phyloP scores from a whole-genome alignment of 2,113 vertebrate species.

The Zosterops hypoxanthus region DNA sequence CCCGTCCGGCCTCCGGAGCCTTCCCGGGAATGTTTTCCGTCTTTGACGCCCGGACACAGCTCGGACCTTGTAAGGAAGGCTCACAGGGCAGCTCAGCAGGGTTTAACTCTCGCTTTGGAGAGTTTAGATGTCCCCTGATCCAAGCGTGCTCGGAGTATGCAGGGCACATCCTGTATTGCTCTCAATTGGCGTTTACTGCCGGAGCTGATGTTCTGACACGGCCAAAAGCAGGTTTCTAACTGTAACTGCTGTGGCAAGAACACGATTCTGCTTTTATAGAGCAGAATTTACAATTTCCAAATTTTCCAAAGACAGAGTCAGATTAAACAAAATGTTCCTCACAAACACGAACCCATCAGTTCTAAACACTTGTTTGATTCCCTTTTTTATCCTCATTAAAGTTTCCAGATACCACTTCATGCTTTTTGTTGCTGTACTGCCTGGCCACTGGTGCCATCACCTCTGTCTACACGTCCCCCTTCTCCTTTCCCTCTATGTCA shows the following conservation, averaged over 20 bases:
- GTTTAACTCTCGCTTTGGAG: background rate
- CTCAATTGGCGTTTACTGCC: background rate
- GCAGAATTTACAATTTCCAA: background rate
- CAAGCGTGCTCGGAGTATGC: background rate
- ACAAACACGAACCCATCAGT: background rate
- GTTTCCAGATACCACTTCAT: background rate
- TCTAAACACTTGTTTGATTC: background rate
- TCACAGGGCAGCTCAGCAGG: background rate
- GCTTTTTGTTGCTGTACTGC: background rate
- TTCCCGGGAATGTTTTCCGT: rapidly evolving
- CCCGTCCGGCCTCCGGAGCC: rapidly evolving
- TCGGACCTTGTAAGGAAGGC: background rate
- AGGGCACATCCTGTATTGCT: background rate
- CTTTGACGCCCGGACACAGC: background rate
- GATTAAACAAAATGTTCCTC: background rate
- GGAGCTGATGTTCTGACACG: background rate
- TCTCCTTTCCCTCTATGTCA: background rate
- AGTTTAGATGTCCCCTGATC: background rate
- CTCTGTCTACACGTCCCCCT: background rate
- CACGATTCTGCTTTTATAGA: background rate
- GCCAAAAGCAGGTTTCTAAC: background rate
- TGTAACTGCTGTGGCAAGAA: background rate
- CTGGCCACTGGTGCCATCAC: background rate
- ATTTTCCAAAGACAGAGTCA: background rate
- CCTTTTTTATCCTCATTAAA: background rate